Evolutionary conservation across 2,888 invertebrate species (phyloP), one percentile per base, ranked within the genome.

Genomic region (Graphium colonna): DNA sequence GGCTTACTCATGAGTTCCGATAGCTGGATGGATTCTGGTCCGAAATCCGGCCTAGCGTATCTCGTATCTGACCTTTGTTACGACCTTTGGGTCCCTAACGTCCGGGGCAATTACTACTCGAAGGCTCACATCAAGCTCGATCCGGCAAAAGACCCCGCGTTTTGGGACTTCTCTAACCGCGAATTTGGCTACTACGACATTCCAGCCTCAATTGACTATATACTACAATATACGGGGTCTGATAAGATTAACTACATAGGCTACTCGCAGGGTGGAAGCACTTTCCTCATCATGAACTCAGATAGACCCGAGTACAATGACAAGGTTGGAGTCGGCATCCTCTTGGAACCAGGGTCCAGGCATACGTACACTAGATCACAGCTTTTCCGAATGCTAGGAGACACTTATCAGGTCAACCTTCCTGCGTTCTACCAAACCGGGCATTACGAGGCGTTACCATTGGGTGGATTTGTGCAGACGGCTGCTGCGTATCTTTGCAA

Each of bases 111-210:
- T 41, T 68, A 77, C 55, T 93, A 93, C 67, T 89, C 91, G 3
- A 81, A 87, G 44, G 77, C 75, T 13, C 94, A 94, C 61, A 64
- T 80, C 51, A 71, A 68, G 0, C 61, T 85, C 65, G 50, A 79
- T 59, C 65, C 83, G 12, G 69, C 51, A 3, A 66, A 49, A 54
- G 82, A 87, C 42, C 46, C 59, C 17, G 71, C 75, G 46, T 94
- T 90, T 58, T 92, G 91, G 91, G 65, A 69, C 43, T 64, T 73
- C 47, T 48, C 64, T 5, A 95, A 93, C 85, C 94, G 96, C 66
- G 93, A 96, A 69, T 95, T 96, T 70, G 95, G 94, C 0, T 71
- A 82, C 17, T 92, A 90, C 62, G 97, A 98, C 72, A 66, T 97
- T 1, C 96, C 97, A 1, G 93, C 95, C 0, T 71, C 75, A 39